A percentile compares a stretch with the other conserved stretches of the same genome.
These are phyloP conservation scores for Synanthedon tipuliformis DNA, from an alignment of 2,888 invertebrate genomes.

Conservation along the genomic window DNA sequence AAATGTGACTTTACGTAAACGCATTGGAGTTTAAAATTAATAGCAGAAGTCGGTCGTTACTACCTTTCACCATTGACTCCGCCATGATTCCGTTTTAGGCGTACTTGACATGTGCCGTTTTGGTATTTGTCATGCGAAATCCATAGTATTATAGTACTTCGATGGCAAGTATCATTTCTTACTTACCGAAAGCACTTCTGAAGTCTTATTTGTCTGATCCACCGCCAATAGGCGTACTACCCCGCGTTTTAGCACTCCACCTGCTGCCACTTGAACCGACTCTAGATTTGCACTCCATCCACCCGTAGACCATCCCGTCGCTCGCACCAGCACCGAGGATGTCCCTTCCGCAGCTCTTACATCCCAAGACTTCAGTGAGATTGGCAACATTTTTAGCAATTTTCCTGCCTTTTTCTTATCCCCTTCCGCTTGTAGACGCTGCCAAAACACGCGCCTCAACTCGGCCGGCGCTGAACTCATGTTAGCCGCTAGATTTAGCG, in stretches of 20 bases:
- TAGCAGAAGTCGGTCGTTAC: no score
- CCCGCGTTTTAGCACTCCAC: slow-evolving; percentile 37
- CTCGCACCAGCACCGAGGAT: slow-evolving; percentile 27
- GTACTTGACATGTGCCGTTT: no score
- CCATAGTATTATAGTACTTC: no score
- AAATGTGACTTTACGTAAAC: no score
- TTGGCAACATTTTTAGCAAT: slow-evolving; percentile 15
- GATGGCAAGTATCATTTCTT: no score
- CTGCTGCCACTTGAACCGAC: slow-evolving; percentile 36
- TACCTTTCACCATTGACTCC: no score
- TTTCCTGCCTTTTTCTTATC: slow-evolving; percentile 4
- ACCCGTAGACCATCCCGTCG: slow-evolving; percentile 24
- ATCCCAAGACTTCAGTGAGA: slow-evolving; percentile 19
- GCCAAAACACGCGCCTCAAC: slow-evolving; percentile 29
- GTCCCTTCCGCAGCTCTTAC: slow-evolving; percentile 22
- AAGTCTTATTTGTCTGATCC: slow-evolving; percentile 4
- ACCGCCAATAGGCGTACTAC: slow-evolving; percentile 22
- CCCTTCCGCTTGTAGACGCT: slow-evolving; percentile 7
- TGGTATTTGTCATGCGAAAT: no score
- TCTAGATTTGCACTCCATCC: slow-evolving; percentile 19
- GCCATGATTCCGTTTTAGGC: no score
- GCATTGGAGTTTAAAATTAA: no score
- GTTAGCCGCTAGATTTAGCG: slow-evolving; percentile 10
- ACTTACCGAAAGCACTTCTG: slow-evolving; percentile 14
- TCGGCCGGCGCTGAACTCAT: slow-evolving; percentile 20